A percentile compares a stretch with the other conserved stretches of the same genome.
phyloP scores from a whole-genome alignment of 2,888 invertebrate genomes.

The Apodemia mormo region DNA sequence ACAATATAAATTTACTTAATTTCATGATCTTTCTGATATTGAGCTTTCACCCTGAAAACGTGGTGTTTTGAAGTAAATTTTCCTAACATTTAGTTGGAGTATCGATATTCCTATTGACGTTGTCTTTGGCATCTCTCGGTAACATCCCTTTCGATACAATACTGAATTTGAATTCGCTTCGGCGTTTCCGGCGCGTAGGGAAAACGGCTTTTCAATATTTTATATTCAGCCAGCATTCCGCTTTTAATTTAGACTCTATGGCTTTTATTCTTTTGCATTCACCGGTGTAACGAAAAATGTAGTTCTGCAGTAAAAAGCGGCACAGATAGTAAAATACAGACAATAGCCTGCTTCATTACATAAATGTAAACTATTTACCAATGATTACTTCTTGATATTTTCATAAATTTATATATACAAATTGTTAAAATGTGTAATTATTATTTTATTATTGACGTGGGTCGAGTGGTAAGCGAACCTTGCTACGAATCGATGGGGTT shows the following conservation, averaged over 20 bases:
- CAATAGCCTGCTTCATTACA: background rate
- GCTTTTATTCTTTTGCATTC: slow-evolving; percentile 15
- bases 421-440: no score
- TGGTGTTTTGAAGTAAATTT: no score
- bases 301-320: slow-evolving; percentile 7
- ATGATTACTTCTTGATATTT: no score
- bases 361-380: background rate
- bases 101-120: background rate
- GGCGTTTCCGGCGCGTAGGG: slow-evolving; percentile 41
- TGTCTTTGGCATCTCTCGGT: background rate
- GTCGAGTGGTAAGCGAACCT: no score
- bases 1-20: no score
- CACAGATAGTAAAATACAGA: background rate
- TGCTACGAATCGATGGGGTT: no score
- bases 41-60: no score
- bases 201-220: slow-evolving; percentile 40
- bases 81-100: background rate
- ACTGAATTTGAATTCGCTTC: slow-evolving; percentile 58
- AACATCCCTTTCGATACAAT: slow-evolving; percentile 45
- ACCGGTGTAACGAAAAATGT: background rate
- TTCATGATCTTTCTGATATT: no score
- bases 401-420: no score
- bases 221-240: slow-evolving; percentile 39
- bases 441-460: no score
- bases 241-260: slow-evolving; percentile 18